These are phyloP conservation scores for Emmelina monodactyla DNA, from an alignment of 2,888 invertebrate genomes.

Conservation along the genomic window DNA sequence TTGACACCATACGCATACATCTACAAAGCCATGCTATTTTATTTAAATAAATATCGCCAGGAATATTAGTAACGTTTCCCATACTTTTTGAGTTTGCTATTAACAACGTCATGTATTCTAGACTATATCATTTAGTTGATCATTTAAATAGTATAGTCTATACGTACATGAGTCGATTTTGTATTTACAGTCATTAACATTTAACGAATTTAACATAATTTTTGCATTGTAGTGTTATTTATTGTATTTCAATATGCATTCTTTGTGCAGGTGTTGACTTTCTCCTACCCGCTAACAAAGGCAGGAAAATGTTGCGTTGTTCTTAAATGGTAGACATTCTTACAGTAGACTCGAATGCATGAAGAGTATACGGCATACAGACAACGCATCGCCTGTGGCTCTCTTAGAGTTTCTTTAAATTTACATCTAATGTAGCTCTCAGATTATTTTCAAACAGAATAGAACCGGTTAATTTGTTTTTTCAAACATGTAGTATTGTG, in stretches of 20 bases:
- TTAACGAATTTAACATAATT: slow-evolving; percentile 45
- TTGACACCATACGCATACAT: slow-evolving; percentile 29
- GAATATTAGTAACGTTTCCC: slow-evolving; percentile 55
- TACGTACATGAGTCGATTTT: slow-evolving; percentile 28
- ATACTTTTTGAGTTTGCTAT: slow-evolving; percentile 27
- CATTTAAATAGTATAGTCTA: slow-evolving; percentile 2
- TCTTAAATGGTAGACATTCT: slow-evolving; percentile 40
- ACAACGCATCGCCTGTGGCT: neutral
- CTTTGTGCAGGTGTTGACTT: slow-evolving; percentile 64
- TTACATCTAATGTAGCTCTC: too few relatives aligned
- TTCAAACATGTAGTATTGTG: slow-evolving; percentile 34
- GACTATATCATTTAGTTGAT: neutral
- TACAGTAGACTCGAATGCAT: slow-evolving; percentile 39
- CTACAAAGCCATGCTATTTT: slow-evolving; percentile 12
- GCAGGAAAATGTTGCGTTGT: slow-evolving; percentile 66
- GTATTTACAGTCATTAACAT: slow-evolving; percentile 47
- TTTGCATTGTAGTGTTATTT: slow-evolving; percentile 59
- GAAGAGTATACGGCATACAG: slow-evolving; percentile 27
- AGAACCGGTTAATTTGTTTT: slow-evolving; percentile 46
- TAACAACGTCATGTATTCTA: slow-evolving; percentile 22
- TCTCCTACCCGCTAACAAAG: slow-evolving; percentile 62
- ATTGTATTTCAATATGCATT: slow-evolving; percentile 57
- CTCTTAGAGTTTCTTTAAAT: too few relatives aligned
- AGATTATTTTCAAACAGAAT: slow-evolving; percentile 30
- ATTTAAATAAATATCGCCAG: slow-evolving; percentile 16